Percentiles rank a stretch among this genome's conserved stretches.
These are phyloP conservation scores for Oceanodroma tethys DNA, from an alignment of 2,113 vertebrate species.

Conservation along the genomic window DNA sequence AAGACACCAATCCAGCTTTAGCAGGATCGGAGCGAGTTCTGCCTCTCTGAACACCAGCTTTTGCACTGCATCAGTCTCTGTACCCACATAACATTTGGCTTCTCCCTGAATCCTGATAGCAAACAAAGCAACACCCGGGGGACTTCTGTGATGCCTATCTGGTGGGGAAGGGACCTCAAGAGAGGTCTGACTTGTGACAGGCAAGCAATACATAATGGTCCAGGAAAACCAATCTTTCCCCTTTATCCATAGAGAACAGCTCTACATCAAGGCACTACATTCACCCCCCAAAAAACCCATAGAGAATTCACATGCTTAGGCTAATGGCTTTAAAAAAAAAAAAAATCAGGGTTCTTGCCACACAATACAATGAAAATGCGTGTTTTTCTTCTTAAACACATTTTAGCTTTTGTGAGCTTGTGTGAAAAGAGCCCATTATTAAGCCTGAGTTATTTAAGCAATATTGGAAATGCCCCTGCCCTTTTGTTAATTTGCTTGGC, in stretches of 20 bases:
- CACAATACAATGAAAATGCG: constrained; percentile 21
- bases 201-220: background rate
- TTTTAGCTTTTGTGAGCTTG: constrained; percentile 24
- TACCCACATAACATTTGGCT: background rate
- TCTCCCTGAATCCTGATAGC: background rate
- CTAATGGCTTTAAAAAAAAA: background rate
- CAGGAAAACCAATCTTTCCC: background rate
- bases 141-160: background rate
- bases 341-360: background rate
- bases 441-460: constrained; percentile 47
- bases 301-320: background rate
- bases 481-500: constrained; percentile 69
- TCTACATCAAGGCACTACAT: background rate
- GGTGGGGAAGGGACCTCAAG: background rate
- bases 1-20: background rate
- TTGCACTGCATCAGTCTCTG: background rate
- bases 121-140: background rate
- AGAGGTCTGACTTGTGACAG: background rate
- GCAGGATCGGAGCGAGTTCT: background rate
- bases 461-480: constrained; percentile 60
- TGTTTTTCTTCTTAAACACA: constrained; percentile 53
- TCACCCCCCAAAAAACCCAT: background rate
- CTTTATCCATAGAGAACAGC: background rate
- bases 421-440: constrained; percentile 62
- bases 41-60: background rate